Evolutionary conservation across 2,113 vertebrate genomes (phyloP), one percentile per base, ranked within the genome.

Genomic region (Sporophila hypoxantha): DNA sequence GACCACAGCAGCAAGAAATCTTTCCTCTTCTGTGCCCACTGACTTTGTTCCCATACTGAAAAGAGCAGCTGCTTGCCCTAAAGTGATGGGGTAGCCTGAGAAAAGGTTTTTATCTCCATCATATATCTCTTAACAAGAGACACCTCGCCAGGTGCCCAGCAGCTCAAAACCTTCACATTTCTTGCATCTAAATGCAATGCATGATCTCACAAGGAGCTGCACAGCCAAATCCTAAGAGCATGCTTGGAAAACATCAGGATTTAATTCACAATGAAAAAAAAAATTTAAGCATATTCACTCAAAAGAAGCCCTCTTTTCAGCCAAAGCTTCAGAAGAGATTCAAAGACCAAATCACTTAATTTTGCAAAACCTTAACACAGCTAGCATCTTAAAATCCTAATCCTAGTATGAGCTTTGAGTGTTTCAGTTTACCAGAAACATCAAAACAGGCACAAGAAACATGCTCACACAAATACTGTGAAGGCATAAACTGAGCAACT

Each of bases 141-240:
- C 0, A 1, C 5, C 9, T 4, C 1, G 8, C 20, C 36, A 37
- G 8, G 6, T 19, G 11, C 32, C 66, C 29, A 50, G 29, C 32
- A 84, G 65, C 29, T 59, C 17, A 83, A 76, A 74, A 27, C 2
- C 14, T 30, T 15, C 1, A 1, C 14, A 76, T 30, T 76, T 74
- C 42, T 46, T 61, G 17, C 32, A 66, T 19, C 19, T 66, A 56
- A 65, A 69, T 56, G n/a, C 17, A 60, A 42, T 7, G 16, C 5
- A 26, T 10, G 23, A 36, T 57, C 42, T 76, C 46, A 69, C 25
- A 76, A 53, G 34, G 19, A 53, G 16, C 7, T 56, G 44, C 62
- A 67, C 7, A 50, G 34, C 29, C 49, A 82, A 74, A 52, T 1
- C 4, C 10, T 44, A 47, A 37, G 4, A 71, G 50, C 17, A 22